phyloP scores from a whole-genome alignment of 2,797 vertebrate genomes.

The Gymnothorax javanicus region DNA sequence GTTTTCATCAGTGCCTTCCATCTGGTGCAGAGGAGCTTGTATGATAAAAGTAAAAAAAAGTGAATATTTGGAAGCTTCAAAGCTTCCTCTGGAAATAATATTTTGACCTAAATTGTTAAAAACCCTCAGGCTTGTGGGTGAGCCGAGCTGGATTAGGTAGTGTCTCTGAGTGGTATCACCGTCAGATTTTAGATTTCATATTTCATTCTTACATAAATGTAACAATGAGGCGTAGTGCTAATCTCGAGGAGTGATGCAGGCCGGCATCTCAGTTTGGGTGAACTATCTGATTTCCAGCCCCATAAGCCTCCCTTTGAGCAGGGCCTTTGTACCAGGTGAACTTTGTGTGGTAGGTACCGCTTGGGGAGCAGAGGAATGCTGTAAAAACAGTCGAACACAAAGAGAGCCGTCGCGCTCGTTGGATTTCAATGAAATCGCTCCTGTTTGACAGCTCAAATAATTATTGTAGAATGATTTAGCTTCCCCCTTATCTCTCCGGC shows the following conservation, averaged over 20 bases:
- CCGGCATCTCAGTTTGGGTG: constrained; percentile 6
- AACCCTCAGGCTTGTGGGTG: constrained; percentile 31
- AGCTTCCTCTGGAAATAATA: constrained; percentile 33
- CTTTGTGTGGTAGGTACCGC: constrained; percentile 19
- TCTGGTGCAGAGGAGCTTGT: constrained; percentile 30
- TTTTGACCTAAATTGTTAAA: constrained; percentile 35
- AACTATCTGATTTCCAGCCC: neutral
- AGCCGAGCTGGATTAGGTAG: constrained; percentile 38
- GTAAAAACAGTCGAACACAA: constrained; percentile 6
- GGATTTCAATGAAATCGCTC: neutral
- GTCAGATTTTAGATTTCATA: constrained; percentile 35
- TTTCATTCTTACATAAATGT: constrained; percentile 32
- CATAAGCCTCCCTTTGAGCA: constrained; percentile 5
- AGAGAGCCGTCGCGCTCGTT: neutral
- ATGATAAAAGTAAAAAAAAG: constrained; percentile 10
- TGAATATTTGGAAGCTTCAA: constrained; percentile 33
- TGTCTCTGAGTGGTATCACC: constrained; percentile 34
- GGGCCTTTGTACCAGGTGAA: constrained; percentile 15
- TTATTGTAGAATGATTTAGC: neutral
- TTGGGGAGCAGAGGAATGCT: neutral
- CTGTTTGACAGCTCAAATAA: constrained; percentile 14
- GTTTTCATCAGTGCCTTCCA: constrained; percentile 30
- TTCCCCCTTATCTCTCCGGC: neutral
- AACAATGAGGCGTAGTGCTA: constrained; percentile 25
- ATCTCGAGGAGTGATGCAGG: constrained; percentile 22